Conservation (phyloP, 2,888 invertebrate genomes). For the Tipula lateralis region DNA sequence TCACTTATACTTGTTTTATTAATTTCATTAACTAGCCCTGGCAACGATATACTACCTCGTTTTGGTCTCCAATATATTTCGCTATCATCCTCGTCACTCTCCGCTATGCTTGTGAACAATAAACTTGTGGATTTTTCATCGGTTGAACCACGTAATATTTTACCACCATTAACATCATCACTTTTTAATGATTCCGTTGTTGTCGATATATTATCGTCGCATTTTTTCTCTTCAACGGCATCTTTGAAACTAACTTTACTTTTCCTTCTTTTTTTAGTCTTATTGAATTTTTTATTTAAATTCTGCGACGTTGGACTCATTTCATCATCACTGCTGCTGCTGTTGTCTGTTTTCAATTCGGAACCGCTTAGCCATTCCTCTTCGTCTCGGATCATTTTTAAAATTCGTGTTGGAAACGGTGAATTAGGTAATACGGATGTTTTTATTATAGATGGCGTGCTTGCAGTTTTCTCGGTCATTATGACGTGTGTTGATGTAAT, state of each 20-base stretch:
- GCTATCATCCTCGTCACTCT: slow-evolving; percentile 27
- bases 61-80: slow-evolving; percentile 35
- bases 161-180: neutral
- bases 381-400: slow-evolving; percentile 51
- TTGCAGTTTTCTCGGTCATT: neutral
- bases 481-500: neutral
- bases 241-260: neutral
- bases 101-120: slow-evolving; percentile 27
- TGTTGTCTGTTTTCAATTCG: slow-evolving; percentile 36
- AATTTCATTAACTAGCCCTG: slow-evolving; percentile 34
- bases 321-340: slow-evolving; percentile 35
- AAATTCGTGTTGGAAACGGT: neutral
- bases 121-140: neutral
- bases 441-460: neutral
- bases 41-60: slow-evolving; percentile 35
- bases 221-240: too few species aligned
- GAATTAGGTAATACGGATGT: neutral
- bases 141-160: neutral
- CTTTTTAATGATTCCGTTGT: neutral
- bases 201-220: neutral
- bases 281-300: neutral
- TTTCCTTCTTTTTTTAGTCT: neutral
- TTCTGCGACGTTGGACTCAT: neutral
- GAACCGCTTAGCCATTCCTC: slow-evolving; percentile 36
- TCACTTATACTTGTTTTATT: neutral